phyloP scores from a whole-genome alignment of 2,888 invertebrate species.

The Tanytarsus gracilentus region DNA sequence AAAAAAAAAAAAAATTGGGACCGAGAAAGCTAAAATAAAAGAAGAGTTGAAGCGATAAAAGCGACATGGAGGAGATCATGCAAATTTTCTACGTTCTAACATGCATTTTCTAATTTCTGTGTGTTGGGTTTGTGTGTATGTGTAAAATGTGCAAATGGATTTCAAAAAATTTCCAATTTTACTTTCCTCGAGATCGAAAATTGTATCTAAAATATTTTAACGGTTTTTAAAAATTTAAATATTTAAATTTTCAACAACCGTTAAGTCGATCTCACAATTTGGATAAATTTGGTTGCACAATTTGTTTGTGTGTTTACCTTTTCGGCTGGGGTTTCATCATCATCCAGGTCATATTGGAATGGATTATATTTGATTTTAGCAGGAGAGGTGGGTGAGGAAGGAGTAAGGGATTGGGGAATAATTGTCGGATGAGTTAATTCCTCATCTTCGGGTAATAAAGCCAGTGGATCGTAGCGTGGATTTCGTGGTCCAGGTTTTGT shows the following conservation, averaged over 20 bases:
- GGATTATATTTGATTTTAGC: not conserved
- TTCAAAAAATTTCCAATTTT: too few relatives aligned
- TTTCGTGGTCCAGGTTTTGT: slow-evolving; percentile 8
- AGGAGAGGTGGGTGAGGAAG: not conserved
- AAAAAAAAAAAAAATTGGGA: too few relatives aligned
- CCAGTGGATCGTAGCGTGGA: slow-evolving; percentile 34
- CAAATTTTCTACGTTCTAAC: too few relatives aligned
- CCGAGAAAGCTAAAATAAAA: too few relatives aligned
- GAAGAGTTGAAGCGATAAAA: too few relatives aligned
- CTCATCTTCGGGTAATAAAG: slow-evolving; percentile 33
- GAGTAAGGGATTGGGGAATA: not conserved
- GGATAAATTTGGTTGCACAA: not conserved
- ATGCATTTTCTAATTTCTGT: not conserved
- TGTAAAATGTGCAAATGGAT: slow-evolving; percentile 3
- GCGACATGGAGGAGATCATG: too few relatives aligned
- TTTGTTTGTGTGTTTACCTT: slow-evolving; percentile 23
- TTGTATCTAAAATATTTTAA: not conserved
- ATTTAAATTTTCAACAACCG: not conserved
- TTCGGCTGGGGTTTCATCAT: not conserved
- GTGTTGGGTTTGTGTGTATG: not conserved
- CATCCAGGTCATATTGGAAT: slow-evolving; percentile 2
- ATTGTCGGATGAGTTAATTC: slow-evolving; percentile 22
- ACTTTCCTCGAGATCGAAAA: too few relatives aligned
- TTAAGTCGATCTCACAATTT: not conserved
- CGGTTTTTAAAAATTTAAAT: not conserved